Base-by-base conservation (phyloP, 2,797 vertebrate species). In the Acanthurus tractus region DNA sequence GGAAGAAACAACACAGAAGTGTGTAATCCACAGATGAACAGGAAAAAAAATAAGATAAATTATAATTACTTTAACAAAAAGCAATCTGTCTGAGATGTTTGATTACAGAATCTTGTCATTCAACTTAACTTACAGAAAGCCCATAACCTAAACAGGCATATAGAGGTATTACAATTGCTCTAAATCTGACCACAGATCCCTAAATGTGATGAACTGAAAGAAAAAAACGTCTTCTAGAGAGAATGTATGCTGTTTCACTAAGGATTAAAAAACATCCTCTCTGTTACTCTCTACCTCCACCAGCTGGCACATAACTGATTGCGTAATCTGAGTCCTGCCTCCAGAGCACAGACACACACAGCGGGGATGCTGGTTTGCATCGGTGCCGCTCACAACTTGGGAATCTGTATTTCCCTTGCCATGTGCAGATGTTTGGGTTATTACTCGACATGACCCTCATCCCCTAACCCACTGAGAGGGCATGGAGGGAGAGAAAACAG, bases 291-390 rank as follows among this genome's bases (percentile, higher is more conserved):
- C 80, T 73, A 84, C 77, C 80, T 82, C 88, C 23, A 85, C 87
- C 91, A 93, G 90, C 90, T 94, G 92, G 87, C 79, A 80, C 84
- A 91, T 55, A 78, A 66, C 71, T 70, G 88, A 87, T 93, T 93
- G 70, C 84, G 69, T 94, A 94, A 94, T 56, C 49, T 57, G 46
- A 66, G 71, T 77, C 75, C 83, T 77, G 73, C 76, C 71, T 63
- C 65, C 17, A 44, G 23, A 70, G 62, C 86, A 83, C 72, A 66
- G 15, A 56, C 56, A 63, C 52, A 70, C 79, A 66, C 38, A 70
- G 68, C 38, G 22, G 69, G 72, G 49, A 57, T 45, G 53, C 63
- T 40, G 75, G 44, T 70, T 74, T 59, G 49, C 22, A 23, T 42
- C 20, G 6, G 75, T 48, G 44, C 17, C 1, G 46, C 18, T 6